These are phyloP conservation scores for Heloderma charlesbogerti DNA, from an alignment of 2,113 vertebrate genomes.

Conservation along the genomic window DNA sequence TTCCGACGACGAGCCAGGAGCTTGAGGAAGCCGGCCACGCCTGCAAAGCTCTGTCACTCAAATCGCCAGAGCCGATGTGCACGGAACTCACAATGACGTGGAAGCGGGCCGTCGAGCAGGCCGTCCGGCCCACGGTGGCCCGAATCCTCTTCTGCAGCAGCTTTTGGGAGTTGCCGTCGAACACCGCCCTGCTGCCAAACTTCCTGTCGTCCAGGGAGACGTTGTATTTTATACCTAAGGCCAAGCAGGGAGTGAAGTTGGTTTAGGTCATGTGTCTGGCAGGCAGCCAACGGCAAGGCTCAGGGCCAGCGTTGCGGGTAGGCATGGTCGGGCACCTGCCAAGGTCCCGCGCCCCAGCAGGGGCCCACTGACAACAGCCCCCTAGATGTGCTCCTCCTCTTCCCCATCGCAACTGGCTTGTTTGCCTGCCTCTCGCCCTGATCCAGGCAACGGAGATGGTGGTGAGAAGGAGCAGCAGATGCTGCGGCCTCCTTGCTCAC, in stretches of 20 bases:
- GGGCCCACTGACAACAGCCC: no score
- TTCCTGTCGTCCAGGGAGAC: conserved; percentile 88
- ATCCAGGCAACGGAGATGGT: no score
- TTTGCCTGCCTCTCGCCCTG: no score
- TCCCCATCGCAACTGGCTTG: no score
- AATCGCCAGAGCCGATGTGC: no score
- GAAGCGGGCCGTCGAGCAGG: conserved; percentile 86
- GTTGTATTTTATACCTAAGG: conserved; percentile 79
- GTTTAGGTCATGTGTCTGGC: background rate
- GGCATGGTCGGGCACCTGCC: no score
- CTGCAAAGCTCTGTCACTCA: background rate
- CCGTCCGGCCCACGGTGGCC: conserved; percentile 74
- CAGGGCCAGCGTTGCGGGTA: accelerated
- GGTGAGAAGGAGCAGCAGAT: no score
- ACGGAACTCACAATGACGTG: conserved; percentile 87
- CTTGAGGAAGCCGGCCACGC: background rate
- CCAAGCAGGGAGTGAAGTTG: background rate
- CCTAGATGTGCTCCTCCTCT: no score
- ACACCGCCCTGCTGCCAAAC: conserved; percentile 82
- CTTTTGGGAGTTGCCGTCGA: conserved; percentile 86
- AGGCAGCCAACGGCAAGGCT: background rate
- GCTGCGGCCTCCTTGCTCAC: no score
- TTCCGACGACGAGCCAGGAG: background rate
- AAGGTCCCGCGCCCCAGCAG: no score
- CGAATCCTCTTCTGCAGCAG: conserved; percentile 74